phyloP scores from a whole-genome alignment of 1,140 invertebrate species.

The Pseudomyrmex gracilis region DNA sequence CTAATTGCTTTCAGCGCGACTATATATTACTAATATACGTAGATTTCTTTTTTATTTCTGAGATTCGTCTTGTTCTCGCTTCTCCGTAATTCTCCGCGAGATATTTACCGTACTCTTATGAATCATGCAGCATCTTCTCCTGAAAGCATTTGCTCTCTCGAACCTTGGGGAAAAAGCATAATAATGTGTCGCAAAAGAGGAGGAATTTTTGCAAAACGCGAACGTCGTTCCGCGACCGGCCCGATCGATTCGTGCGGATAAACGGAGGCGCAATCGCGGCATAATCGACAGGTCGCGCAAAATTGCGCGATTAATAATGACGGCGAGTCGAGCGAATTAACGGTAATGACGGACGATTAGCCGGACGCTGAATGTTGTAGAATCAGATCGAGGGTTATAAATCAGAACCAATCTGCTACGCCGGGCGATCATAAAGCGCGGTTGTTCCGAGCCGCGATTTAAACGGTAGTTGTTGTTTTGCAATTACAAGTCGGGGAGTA shows the following conservation, averaged over 20 bases:
- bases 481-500: conserved; percentile 11
- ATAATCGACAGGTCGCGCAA: conserved; percentile 40
- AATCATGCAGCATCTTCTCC: neutral
- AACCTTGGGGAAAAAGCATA: neutral
- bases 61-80: neutral
- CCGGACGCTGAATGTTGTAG: conserved; percentile 27
- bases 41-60: too few relatives aligned
- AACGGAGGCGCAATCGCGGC: conserved; percentile 38
- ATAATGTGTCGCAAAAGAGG: neutral
- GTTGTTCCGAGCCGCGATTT: conserved; percentile 18
- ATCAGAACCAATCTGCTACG: conserved; percentile 37
- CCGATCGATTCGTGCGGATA: conserved; percentile 46
- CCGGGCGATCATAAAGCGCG: conserved; percentile 7
- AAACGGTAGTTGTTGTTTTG: conserved; percentile 30
- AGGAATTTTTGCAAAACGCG: conserved; percentile 8
- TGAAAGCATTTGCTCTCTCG: neutral
- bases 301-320: conserved; percentile 54
- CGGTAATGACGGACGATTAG: conserved; percentile 50
- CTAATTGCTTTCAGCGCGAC: neutral
- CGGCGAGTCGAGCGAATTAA: conserved; percentile 41
- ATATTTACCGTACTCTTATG: neutral
- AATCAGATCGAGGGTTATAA: conserved; percentile 37
- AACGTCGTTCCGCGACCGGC: neutral
- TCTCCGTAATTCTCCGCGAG: neutral
- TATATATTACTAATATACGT: neutral